These are phyloP conservation scores for Osmerus eperlanus DNA, from an alignment of 2,113 vertebrate species.

Conservation along the genomic window DNA sequence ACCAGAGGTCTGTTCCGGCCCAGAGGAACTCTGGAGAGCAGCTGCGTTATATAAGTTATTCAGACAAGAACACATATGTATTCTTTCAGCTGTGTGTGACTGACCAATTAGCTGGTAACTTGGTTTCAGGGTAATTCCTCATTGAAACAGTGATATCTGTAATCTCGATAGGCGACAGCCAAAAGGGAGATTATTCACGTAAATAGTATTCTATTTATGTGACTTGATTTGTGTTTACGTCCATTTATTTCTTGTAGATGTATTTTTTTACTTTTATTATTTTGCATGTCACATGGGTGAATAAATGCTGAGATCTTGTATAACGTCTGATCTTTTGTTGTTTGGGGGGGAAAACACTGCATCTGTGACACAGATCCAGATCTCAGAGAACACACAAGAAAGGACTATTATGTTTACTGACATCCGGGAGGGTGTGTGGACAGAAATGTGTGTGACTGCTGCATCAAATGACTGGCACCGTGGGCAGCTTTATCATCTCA, in stretches of 20 bases:
- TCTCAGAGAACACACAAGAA: background rate
- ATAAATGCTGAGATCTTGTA: slow-evolving; percentile 57
- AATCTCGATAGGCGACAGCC: slow-evolving; percentile 30
- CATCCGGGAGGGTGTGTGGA: background rate
- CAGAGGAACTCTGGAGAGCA: too few relatives aligned
- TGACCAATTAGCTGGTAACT: background rate
- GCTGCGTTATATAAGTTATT: too few relatives aligned
- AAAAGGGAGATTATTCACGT: slow-evolving; percentile 7
- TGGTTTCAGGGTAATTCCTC: slow-evolving; percentile 23
- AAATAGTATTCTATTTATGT: slow-evolving; percentile 42
- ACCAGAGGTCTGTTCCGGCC: slow-evolving; percentile 24
- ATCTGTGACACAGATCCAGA: background rate
- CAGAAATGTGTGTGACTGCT: slow-evolving; percentile 2
- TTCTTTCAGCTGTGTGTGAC: too few relatives aligned
- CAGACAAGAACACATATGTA: too few relatives aligned
- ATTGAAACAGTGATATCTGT: slow-evolving; percentile 33
- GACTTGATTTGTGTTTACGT: slow-evolving; percentile 8
- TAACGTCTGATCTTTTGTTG: background rate
- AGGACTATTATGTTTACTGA: background rate
- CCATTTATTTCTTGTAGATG: slow-evolving; percentile 43
- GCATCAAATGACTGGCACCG: slow-evolving; percentile 36
- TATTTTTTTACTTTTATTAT: slow-evolving; percentile 29
- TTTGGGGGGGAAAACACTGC: too few relatives aligned
- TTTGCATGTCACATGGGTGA: slow-evolving; percentile 54
- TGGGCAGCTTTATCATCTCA: too few relatives aligned